Percentiles rank a stretch among this genome's conserved stretches.
Evolutionary conservation across 2,888 invertebrate species (phyloP).

Genomic region (Cephus pygmeus): DNA sequence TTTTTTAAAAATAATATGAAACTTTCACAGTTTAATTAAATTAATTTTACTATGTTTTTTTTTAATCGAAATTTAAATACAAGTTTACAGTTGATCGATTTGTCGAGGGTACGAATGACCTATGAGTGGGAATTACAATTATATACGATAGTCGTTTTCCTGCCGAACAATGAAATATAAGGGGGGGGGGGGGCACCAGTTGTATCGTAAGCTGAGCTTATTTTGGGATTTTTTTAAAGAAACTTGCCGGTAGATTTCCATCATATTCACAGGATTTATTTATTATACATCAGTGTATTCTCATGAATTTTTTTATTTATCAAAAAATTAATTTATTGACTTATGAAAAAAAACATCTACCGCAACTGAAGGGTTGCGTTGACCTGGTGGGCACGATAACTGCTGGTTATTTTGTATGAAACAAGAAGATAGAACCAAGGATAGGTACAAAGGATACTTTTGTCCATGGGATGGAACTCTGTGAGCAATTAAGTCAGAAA

Average conservation of each 20-base stretch:
- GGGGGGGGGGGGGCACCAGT: not conserved
- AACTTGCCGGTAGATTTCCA: not conserved
- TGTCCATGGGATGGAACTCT: not conserved
- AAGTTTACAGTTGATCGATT: too few relatives aligned
- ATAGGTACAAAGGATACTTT: not conserved
- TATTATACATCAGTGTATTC: not conserved
- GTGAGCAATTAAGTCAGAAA: not conserved
- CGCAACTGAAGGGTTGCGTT: not conserved
- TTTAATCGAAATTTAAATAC: too few relatives aligned
- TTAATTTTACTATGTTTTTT: too few relatives aligned
- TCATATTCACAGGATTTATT: not conserved
- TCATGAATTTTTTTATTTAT: constrained; percentile 4
- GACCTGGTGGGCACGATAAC: not conserved
- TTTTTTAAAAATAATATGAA: too few relatives aligned
- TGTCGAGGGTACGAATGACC: too few relatives aligned
- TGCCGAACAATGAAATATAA: not conserved
- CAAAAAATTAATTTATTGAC: not conserved
- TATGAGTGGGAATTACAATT: too few relatives aligned
- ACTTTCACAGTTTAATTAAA: too few relatives aligned
- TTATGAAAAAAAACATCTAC: not conserved
- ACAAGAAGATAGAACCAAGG: not conserved
- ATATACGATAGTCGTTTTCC: too few relatives aligned
- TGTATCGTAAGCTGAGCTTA: not conserved
- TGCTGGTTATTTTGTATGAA: constrained; percentile 1
- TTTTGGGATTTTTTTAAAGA: not conserved